Base-by-base conservation (phyloP, 1,140 invertebrate genomes). In the Drosophila albomicans region DNA sequence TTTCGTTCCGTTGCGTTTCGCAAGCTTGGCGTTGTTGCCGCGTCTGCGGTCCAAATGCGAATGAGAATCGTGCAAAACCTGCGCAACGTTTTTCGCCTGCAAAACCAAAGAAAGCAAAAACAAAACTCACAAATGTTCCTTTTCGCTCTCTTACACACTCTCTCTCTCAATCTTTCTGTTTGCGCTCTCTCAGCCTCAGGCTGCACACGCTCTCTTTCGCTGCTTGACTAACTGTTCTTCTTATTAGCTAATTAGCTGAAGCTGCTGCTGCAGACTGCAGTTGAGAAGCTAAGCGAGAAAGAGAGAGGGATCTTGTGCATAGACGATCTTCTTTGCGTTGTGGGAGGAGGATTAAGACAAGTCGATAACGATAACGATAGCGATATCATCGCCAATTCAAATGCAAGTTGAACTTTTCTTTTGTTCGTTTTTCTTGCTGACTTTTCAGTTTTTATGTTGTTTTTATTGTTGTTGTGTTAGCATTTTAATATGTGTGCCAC, bases 1-100 rank as follows among this genome's bases (percentile, higher is more conserved):
- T 82, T 79, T 52, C 77, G 78, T 69, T 43, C 54, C 76, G 73
- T 79, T 64, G 30, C 30, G 30, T 32, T 32, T 57, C 73, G 77
- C 68, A 78, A 75, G 58, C 63, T 82, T 88, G 73, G 67, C 75
- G 79, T 79, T 77, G 78, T 77, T 79, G 63, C 78, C 78, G 78
- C 75, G 46, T 41, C 75, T 75, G 75, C 75, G 71, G 74, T 78
- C 62, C 66, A 52, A 69, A 61, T 75, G 76, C 72, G 78, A 81
- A 81, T 78, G 70, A 25, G 20, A 85, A 64, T 62, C 51, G 70
- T 64, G 56, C 63, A 64, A 25, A 25, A 71, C 70, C 75, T 78
- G 75, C 75, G 75, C 75, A 73, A 63, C 70, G 64, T 74, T 74
- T 58, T 49, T 43, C 32, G 51, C 43, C 66, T 58, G 65, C 56